Evolutionary conservation across 2,797 vertebrate species (phyloP), one percentile per base, ranked within the genome.

Genomic region (Alca torda): DNA sequence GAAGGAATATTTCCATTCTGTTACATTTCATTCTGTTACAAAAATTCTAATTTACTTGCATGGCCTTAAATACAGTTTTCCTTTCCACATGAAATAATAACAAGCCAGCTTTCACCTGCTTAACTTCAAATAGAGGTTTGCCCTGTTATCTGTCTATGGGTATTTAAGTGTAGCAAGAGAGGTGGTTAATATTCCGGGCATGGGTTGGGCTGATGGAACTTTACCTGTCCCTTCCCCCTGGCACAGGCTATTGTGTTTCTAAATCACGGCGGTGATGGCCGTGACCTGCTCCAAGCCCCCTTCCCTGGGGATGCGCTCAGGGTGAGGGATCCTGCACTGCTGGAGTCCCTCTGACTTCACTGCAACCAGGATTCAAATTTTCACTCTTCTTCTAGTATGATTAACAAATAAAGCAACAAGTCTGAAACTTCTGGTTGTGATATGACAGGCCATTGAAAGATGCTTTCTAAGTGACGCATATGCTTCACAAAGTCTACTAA

Each of bases 121-220:
- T 9, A 45, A 13, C 33, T 69, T 91, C 37, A 48, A 5, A 9
- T 11, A 48, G 37, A 30, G 48, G 25, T 57, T 63, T 91, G 4
- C 10, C 16, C 25, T 45, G 18, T 21, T 53, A 9, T 14, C 26
- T 26, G 3, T 31, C 60, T 60, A 0, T 18, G 54, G 33, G 7
- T 48, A 39, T 30, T 91, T 70, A 56, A 20, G 1, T 46, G 16
- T 25, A 57, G 60, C n/a, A 26, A 5, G 65, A 72, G 50, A 59
- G 15, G 21, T n/a, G 24, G 33, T 43, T 76, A 35, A 83, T 64
- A 12, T 33, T 4, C 19, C 21, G 6, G 23, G 35, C 21, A 10
- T 6, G 15, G 19, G 11, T 1, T 73, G 68, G 20, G 17, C 30
- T 48, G 0, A 26, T 0, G 3, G 30, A 39, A 6, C 6, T 23